Base-by-base conservation (phyloP, 2,888 invertebrate genomes). In the Antitype chi region DNA sequence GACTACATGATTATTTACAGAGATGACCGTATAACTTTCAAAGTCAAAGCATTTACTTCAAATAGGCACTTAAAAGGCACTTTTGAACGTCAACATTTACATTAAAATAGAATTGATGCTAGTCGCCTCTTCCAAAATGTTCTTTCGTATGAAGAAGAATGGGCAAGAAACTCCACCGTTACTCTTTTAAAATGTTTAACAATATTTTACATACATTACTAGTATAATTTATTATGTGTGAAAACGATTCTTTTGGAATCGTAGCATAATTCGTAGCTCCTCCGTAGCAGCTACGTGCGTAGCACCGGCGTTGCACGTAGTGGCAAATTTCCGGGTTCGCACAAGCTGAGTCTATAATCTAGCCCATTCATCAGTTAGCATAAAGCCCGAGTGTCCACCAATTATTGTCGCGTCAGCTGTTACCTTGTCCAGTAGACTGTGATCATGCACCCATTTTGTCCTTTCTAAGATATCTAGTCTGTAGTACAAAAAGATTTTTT, bases 301-400 rank as follows among this genome's bases (percentile, higher is more conserved):
- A 59, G 47, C 60, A 4, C 13, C 20, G 9, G 59, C 70, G 49
- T 73, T 82, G 82, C 73, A 25, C n/a, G 69, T 78, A 57, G 60
- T 53, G 53, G 23, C 38, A 69, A 38, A 63, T 70, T 82, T 63
- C 74, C 59, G 28, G 67, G 63, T 66, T 67, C 60, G 8, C 57
- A 62, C 59, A 49, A 25, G 62, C 74, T 32, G 43, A 70, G 76
- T 60, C 79, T 85, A 47, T 87, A 85, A 85, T 84, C 73, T 60
- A 57, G 68, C 13, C 64, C 20, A 74, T 83, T 75, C 60, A 52
- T 69, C 76, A 78, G 83, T 73, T 69, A 69, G 63, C 72, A 76
- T 79, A 81, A 78, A 80, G 74, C 72, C 57, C 52, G 17, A 32
- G 60, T 77, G 79, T 68, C 60, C 55, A 53, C 78, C 79, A 80